Evolutionary conservation across 2,797 vertebrate species (phyloP).

Genomic region (Enteromius viviparus): DNA sequence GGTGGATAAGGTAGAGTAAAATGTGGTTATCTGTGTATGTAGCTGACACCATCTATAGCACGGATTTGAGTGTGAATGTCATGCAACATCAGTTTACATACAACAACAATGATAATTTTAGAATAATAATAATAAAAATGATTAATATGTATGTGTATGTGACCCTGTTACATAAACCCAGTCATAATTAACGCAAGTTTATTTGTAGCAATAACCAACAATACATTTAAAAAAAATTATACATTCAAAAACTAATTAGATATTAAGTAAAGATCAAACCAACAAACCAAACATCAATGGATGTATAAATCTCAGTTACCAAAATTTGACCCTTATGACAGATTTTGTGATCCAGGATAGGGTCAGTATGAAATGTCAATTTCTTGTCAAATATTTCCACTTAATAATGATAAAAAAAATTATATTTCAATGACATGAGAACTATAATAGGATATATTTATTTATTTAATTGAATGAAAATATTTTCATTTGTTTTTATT

Average conservation of each 20-base stretch:
- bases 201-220: too few species aligned
- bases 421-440: neutral
- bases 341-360: too few species aligned
- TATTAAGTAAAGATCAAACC: too few species aligned
- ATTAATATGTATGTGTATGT: too few species aligned
- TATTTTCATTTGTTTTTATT: neutral
- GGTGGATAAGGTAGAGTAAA: constrained; percentile 79
- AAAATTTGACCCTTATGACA: too few species aligned
- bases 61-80: neutral
- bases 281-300: neutral
- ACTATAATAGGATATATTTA: neutral
- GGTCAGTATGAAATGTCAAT: neutral
- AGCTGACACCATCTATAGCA: neutral
- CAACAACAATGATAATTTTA: neutral
- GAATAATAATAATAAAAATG: neutral
- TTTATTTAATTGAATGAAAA: neutral
- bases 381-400: neutral
- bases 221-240: too few species aligned
- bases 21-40: neutral
- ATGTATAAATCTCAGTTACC: too few species aligned
- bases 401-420: neutral
- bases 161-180: too few species aligned
- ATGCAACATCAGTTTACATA: neutral
- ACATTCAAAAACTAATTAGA: too few species aligned
- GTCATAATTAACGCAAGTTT: too few species aligned